A percentile compares a stretch with the other conserved stretches of the same genome.
Conservation (phyloP, 2,113 vertebrate species). For the Hemicordylus capensis region DNA sequence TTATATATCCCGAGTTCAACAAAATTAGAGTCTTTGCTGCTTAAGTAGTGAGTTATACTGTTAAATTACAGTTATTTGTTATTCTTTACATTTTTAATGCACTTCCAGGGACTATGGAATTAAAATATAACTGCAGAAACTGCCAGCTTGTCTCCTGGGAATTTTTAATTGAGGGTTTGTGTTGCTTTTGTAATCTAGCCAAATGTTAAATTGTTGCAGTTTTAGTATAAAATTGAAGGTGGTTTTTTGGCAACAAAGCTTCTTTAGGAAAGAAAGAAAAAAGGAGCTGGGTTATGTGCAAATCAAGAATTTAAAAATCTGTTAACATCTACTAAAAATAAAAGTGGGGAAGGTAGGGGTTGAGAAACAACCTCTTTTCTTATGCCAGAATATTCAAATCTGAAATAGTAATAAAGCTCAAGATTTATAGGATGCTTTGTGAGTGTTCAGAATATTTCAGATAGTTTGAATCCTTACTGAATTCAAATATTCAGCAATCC, state of each 20-base stretch:
- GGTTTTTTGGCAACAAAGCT: not conserved
- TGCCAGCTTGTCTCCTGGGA: not conserved
- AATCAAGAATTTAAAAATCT: not conserved
- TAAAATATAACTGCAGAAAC: not conserved
- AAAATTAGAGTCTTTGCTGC: not conserved
- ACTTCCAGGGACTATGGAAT: not conserved
- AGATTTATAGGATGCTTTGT: not conserved
- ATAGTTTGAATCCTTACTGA: not conserved
- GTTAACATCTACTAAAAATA: not conserved
- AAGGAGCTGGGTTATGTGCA: not conserved
- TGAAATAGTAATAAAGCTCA: not conserved
- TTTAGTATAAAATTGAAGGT: not conserved
- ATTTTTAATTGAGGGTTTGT: not conserved
- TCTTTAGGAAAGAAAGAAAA: not conserved
- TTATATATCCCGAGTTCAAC: not conserved
- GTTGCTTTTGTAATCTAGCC: conserved; percentile 12
- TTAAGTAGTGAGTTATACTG: not conserved
- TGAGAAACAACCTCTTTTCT: not conserved
- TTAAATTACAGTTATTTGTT: conserved; percentile 10
- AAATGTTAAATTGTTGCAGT: not conserved
- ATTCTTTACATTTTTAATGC: not conserved
- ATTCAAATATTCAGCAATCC: no score
- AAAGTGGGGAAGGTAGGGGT: no score
- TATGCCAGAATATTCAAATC: not conserved
- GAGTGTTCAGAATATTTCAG: not conserved